Conservation (phyloP, 1,140 invertebrate genomes). For the Hylaeus volcanicus region DNA sequence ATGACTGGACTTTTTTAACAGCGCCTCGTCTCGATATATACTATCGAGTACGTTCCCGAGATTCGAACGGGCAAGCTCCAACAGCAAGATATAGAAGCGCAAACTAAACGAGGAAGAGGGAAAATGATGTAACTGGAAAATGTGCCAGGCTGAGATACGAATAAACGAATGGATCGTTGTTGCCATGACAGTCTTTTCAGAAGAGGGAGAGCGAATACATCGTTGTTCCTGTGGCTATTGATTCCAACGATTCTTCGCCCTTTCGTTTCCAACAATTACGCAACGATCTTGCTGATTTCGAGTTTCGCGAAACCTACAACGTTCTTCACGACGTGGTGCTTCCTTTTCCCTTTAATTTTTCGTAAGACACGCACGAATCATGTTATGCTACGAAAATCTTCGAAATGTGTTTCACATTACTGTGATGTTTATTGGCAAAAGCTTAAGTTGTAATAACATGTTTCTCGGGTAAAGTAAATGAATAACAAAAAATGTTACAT, state of each 20-base stretch:
- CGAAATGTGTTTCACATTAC: too few relatives aligned
- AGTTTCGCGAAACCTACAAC: constrained; percentile 1
- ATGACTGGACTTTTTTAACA: neutral
- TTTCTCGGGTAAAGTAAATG: too few relatives aligned
- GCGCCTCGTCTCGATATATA: neutral
- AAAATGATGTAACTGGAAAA: constrained; percentile 48
- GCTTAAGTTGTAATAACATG: too few relatives aligned
- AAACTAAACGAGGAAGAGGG: constrained; percentile 28
- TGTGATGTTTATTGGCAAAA: too few relatives aligned
- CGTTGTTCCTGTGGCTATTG: constrained; percentile 48
- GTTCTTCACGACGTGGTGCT: neutral
- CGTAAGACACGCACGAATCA: too few relatives aligned
- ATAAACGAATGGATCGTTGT: constrained; percentile 66
- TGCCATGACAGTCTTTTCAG: constrained; percentile 65
- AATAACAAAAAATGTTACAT: too few relatives aligned
- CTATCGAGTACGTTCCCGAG: constrained; percentile 8
- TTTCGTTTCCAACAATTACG: constrained; percentile 37
- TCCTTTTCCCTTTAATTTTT: neutral
- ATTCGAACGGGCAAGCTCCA: constrained; percentile 12
- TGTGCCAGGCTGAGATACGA: constrained; percentile 40
- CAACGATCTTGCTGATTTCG: constrained; percentile 29
- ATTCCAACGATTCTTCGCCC: constrained; percentile 52
- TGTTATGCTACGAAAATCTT: too few relatives aligned
- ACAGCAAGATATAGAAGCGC: neutral
- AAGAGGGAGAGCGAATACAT: constrained; percentile 55